Base-by-base conservation (phyloP, 2,113 vertebrate species). In the Cavia porcellus region DNA sequence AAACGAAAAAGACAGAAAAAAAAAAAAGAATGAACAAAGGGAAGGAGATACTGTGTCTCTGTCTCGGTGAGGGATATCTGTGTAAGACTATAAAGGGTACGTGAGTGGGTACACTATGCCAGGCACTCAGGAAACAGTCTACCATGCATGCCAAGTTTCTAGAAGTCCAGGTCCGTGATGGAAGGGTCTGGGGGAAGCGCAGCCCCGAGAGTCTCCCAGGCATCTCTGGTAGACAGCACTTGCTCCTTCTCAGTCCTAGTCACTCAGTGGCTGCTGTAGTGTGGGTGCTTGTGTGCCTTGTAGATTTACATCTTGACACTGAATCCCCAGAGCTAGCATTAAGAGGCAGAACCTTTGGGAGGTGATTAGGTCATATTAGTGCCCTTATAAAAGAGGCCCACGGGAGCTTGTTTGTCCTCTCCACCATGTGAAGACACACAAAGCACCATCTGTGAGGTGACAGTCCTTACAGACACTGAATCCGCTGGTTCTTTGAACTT, bases 361-460 rank as follows among this genome's bases (percentile, higher is more conserved):
- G 35, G 38, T 42, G 74, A 86, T 95, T 52, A 86, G 89, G 89
- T 95, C 52, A 81, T 59, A 91, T 95, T 86, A 89, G 70, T 75
- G 38, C 52, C 62, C 74, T 92, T 70, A 72, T 81, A 45, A 70
- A 86, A 86, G 62, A 81, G 32, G 28, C 83, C 74, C 14, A 0
- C 81, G 83, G 82, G 82, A 81, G 35, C 61, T 50, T 86, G 47
- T 86, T 85, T 85, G 61, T 79, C 59, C 57, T 50, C 68, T 47
- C 28, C n/a, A 25, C 30, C 42, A 32, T 32, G 9, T 38, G 17
- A 79, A 61, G 92, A 86, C 47, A 70, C 72, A 50, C 24, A 80
- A 93, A n/a, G 50, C 50, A 68, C 59, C 72, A 57, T 87, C 72
- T 93, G n/a, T 45, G 74, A 66, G 42, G 50, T 25, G 47, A 45